Base-by-base conservation (phyloP, 2,113 vertebrate genomes). In the Nothocercus nigrocapillus region DNA sequence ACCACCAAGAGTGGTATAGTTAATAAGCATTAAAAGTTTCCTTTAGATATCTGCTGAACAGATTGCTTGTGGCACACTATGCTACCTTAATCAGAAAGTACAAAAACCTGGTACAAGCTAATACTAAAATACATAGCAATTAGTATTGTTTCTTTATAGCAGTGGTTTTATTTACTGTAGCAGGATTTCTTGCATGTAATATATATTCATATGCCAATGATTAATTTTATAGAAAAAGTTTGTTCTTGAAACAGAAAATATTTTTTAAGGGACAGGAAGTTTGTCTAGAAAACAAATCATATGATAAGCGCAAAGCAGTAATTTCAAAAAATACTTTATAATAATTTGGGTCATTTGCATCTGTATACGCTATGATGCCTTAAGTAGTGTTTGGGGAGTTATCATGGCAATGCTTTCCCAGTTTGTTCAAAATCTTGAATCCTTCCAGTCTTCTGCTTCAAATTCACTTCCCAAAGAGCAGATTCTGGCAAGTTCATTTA, bases 401-500 rank as follows among this genome's bases (percentile, higher is more conserved):
- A 47, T 22, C 25, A 7, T 24, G 32, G 44, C 64, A 63, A 62
- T 82, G 32, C 14, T 89, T 93, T 95, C 54, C 49, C 34, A 73
- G 16, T 92, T 76, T 82, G 25, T 36, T 59, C 44, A 87, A 90
- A 89, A 30, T 67, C 30, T 64, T 82, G 81, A 51, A 45, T 89
- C 54, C 40, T 89, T 30, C 22, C 5, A 2, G 49, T 63, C 40
- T 89, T 30, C 0, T 3, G 2, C 34, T 88, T 94, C 34, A 78
- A 5, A 72, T 72, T 78, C 42, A 24, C 19, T 85, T 24, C 8
- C 13, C 0, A 1, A 20, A 76, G 80, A 64, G 17, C 44, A 69
- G 18, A 11, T 58, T 12, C 32, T 44, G 58, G 20, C 66, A 93
- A 70, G 56, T 95, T 97, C 96, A 90, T 94, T 96, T 94, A 94